Conservation (phyloP, 2,113 vertebrate genomes). For the Cochlearius cochlearius region DNA sequence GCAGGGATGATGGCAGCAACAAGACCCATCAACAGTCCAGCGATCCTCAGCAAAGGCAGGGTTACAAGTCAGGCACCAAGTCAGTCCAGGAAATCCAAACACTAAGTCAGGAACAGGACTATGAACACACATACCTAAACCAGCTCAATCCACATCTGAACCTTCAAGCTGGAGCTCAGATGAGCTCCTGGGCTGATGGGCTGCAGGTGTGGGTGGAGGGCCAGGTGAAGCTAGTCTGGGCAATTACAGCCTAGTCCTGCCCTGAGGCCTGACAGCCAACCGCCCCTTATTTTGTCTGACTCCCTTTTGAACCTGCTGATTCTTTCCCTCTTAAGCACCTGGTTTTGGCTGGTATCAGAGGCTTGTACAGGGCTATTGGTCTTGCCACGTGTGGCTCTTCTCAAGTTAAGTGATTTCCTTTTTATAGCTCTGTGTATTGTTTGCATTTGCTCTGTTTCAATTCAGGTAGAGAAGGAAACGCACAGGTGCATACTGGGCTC, state of each 20-base stretch:
- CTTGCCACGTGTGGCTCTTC: neutral
- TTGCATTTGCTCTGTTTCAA: neutral
- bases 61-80: neutral
- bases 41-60: neutral
- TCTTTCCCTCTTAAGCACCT: neutral
- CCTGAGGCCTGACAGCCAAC: neutral
- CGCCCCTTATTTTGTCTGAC: neutral
- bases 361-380: rapidly evolving
- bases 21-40: neutral
- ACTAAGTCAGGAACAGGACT: neutral
- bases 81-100: neutral
- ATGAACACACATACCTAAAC: rapidly evolving
- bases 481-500: too few species aligned
- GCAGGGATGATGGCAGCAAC: neutral
- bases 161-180: neutral
- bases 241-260: neutral
- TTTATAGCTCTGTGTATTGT: neutral
- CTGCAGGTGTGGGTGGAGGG: neutral
- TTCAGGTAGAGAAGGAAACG: neutral
- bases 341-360: neutral
- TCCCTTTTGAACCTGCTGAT: neutral
- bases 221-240: neutral
- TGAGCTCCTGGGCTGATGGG: neutral
- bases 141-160: rapidly evolving
- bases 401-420: neutral